Conservation (phyloP, 1,140 invertebrate genomes). For the Cydia splendana region DNA sequence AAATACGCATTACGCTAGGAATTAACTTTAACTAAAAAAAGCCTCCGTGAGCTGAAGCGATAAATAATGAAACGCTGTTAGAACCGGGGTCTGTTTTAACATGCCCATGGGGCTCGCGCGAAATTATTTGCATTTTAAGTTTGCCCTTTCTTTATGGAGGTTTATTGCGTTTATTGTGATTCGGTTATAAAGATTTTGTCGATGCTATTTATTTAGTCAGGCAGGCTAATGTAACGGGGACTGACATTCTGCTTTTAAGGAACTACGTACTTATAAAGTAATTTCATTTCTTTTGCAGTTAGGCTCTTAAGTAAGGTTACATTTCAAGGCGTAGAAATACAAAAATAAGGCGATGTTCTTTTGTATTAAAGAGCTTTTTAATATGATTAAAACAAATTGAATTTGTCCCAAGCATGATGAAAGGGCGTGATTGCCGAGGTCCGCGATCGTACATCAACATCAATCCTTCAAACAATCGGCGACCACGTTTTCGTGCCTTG, state of each 20-base stretch:
- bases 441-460: conserved; percentile 18
- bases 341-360: neutral
- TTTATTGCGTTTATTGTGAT: conserved; percentile 51
- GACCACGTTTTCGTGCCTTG: conserved; percentile 18
- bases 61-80: conserved; percentile 68
- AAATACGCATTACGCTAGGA: conserved; percentile 76
- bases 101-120: conserved; percentile 61
- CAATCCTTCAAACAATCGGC: conserved; percentile 29
- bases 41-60: conserved; percentile 59
- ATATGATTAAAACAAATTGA: neutral
- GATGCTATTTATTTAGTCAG: neutral
- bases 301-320: neutral
- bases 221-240: neutral
- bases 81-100: conserved; percentile 65
- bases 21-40: conserved; percentile 69
- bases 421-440: neutral
- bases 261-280: neutral
- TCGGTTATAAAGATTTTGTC: conserved; percentile 33
- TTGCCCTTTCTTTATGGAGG: conserved; percentile 58
- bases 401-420: neutral
- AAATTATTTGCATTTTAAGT: conserved; percentile 67
- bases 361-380: neutral
- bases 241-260: neutral
- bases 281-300: neutral
- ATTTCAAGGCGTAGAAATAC: neutral